These are phyloP conservation scores for Pantherophis guttatus DNA, from an alignment of 2,113 vertebrate genomes.

Conservation along the genomic window DNA sequence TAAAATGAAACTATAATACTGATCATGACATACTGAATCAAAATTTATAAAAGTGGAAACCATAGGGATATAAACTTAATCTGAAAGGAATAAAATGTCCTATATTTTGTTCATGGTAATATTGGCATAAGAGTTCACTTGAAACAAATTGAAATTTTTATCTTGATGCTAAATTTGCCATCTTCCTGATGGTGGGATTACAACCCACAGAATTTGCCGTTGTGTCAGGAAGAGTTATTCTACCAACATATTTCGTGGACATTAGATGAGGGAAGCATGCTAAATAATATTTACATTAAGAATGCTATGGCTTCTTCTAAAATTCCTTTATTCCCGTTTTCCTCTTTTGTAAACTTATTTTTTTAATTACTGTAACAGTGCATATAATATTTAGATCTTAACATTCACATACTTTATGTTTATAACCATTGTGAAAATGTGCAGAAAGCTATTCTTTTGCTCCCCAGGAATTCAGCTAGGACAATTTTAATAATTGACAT, in stretches of 20 bases:
- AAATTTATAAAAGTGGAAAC: neutral
- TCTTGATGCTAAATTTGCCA: neutral
- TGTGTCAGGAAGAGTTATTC: neutral
- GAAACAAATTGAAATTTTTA: neutral
- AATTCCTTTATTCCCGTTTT: neutral
- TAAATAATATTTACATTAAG: neutral
- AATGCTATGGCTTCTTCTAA: neutral
- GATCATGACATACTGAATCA: neutral
- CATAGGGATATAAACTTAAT: neutral
- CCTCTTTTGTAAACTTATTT: neutral
- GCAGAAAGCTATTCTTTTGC: neutral
- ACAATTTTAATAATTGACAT: neutral
- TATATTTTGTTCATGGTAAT: neutral
- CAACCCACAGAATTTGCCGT: neutral
- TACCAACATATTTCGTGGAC: neutral
- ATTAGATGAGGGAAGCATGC: neutral
- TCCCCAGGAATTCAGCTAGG: neutral
- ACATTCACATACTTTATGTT: neutral
- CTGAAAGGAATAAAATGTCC: neutral
- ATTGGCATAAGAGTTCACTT: neutral
- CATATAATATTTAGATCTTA: neutral
- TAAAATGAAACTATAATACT: constrained; percentile 40
- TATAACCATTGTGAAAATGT: neutral
- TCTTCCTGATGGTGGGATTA: neutral
- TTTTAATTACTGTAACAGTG: neutral